phyloP scores from a whole-genome alignment of 2,888 invertebrate genomes.

The Oxystoma pomonae region DNA sequence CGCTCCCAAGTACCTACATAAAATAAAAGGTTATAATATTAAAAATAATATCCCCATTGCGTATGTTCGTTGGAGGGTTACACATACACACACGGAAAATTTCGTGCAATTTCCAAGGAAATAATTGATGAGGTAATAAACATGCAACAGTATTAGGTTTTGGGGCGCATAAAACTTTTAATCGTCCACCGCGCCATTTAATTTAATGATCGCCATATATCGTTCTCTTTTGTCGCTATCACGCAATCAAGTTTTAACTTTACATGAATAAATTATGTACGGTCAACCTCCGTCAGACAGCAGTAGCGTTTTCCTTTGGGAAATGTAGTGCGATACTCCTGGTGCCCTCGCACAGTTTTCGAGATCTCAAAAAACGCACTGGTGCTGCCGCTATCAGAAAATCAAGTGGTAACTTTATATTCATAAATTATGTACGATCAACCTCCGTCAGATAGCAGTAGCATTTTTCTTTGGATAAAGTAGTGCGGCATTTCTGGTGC shows the following conservation, averaged over 20 bases:
- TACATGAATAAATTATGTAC: background rate
- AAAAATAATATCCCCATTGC: background rate
- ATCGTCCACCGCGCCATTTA: slow-evolving; percentile 4
- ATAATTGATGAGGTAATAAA: slow-evolving; percentile 5
- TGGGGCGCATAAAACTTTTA: slow-evolving; percentile 4
- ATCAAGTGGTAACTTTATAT: no score
- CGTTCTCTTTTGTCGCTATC: background rate
- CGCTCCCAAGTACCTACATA: no score
- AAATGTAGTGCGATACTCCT: no score
- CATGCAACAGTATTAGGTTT: slow-evolving; percentile 4
- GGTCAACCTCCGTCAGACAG: background rate
- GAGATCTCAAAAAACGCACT: no score
- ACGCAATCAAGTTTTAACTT: background rate
- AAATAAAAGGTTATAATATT: no score
- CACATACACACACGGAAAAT: background rate
- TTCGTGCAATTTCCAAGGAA: slow-evolving; percentile 2
- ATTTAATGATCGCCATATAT: slow-evolving; percentile 4
- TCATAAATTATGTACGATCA: no score
- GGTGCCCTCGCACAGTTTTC: no score
- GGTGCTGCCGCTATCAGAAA: no score
- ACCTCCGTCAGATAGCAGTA: no score
- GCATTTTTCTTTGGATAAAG: no score
- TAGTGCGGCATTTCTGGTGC: no score
- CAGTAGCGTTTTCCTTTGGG: no score
- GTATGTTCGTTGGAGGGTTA: background rate